Percentiles rank a stretch among this genome's conserved stretches.
These are phyloP conservation scores for Drosophila trichaetosa DNA, from an alignment of 2,888 invertebrate genomes.

Conservation along the genomic window DNA sequence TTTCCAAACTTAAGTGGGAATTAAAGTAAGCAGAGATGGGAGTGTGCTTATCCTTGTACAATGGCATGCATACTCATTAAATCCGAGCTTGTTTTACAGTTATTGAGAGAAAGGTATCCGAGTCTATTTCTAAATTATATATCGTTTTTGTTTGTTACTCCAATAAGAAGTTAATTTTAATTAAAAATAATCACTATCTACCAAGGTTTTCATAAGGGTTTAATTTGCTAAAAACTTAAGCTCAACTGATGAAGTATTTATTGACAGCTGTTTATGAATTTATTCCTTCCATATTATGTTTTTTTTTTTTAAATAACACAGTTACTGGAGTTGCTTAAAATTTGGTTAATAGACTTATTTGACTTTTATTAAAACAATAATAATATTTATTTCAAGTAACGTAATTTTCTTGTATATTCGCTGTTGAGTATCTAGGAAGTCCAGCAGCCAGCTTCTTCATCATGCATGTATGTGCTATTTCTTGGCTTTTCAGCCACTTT, in stretches of 20 bases:
- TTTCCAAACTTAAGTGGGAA: background rate
- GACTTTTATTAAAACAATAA: background rate
- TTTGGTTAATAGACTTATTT: background rate
- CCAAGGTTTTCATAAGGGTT: background rate
- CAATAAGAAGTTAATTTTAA: background rate
- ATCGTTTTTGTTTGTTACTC: background rate
- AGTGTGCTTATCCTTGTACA: background rate
- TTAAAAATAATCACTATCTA: background rate
- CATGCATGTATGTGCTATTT: constrained; percentile 27
- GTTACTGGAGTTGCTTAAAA: background rate
- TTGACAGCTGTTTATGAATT: background rate
- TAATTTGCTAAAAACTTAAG: background rate
- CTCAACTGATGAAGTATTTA: background rate
- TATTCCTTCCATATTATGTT: background rate
- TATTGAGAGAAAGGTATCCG: background rate
- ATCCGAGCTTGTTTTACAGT: background rate
- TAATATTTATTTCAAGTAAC: background rate
- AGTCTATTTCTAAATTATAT: background rate
- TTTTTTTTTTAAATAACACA: background rate
- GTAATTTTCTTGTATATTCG: background rate
- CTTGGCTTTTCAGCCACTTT: constrained; percentile 42
- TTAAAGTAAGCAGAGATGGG: background rate
- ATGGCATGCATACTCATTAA: background rate
- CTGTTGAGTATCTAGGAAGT: constrained; percentile 22
- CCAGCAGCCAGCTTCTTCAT: background rate